Percentiles rank a stretch among this genome's conserved stretches.
Evolutionary conservation across 2,888 invertebrate genomes (phyloP).

Genomic region (Pristionchus japonicus): DNA sequence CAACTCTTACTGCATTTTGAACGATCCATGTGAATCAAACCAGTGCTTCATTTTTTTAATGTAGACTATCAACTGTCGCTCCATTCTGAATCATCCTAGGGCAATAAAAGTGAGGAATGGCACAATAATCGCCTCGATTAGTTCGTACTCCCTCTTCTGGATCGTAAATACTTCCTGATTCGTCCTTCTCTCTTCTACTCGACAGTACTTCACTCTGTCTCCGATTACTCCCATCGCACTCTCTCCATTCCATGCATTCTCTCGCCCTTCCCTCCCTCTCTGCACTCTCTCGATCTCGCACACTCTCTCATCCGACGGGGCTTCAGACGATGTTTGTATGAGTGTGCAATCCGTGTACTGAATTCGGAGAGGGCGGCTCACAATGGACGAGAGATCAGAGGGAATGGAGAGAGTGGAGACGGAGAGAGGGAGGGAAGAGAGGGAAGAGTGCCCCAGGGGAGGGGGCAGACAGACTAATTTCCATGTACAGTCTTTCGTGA

Average conservation of each 20-base stretch:
- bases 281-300: not conserved
- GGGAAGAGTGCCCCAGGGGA: not conserved
- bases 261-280: not conserved
- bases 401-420: constrained; percentile 7
- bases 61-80: not conserved
- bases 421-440: constrained; percentile 13
- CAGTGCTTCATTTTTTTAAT: not conserved
- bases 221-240: not conserved
- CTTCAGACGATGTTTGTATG: not conserved
- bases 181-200: not conserved
- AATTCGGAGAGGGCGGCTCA: not conserved
- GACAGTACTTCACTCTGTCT: constrained; percentile 1
- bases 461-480: not conserved
- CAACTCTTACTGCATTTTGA: too few relatives aligned
- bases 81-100: not conserved
- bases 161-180: not conserved
- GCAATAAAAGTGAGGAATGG: not conserved
- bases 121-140: not conserved
- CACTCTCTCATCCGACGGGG: not conserved
- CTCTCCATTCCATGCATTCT: not conserved
- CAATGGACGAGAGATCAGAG: not conserved
- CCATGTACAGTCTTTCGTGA: not conserved
- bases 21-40: too few relatives aligned
- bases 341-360: constrained; percentile 21
- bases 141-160: not conserved